Percentiles rank a stretch among this genome's conserved stretches.
phyloP scores from a whole-genome alignment of 53 echinoderm and acorn worm species.

The Apostichopus leukothele region DNA sequence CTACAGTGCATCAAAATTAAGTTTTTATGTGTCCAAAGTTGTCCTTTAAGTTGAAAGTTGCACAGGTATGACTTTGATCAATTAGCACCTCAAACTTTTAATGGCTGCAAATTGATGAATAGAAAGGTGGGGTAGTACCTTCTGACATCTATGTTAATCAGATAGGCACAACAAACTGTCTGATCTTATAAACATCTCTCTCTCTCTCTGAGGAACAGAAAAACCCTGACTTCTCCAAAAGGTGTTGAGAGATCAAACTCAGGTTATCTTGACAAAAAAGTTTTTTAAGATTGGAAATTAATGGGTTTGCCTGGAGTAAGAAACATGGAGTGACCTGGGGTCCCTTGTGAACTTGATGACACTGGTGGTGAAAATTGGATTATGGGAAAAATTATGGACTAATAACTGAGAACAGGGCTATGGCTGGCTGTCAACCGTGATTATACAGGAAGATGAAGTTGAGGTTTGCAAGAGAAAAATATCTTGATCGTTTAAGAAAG shows the following conservation, averaged over 20 bases:
- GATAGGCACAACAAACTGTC: constrained; percentile 18
- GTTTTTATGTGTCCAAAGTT: too few species aligned
- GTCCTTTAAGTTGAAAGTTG: neutral
- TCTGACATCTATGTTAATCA: neutral
- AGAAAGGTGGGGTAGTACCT: neutral
- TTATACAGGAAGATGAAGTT: too few species aligned
- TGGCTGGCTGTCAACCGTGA: neutral
- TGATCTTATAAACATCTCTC: constrained; percentile 5
- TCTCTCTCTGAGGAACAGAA: neutral
- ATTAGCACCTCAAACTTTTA: constrained; percentile 25
- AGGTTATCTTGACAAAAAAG: neutral
- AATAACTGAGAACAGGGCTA: neutral
- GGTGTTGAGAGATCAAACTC: constrained; percentile 37
- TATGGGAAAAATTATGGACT: constrained; percentile 1
- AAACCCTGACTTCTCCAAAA: neutral
- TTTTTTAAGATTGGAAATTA: constrained; percentile 15
- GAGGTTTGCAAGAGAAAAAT: too few species aligned
- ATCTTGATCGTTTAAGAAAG: too few species aligned
- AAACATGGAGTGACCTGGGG: neutral
- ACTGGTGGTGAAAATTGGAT: constrained; percentile 11
- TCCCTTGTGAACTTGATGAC: constrained; percentile 1
- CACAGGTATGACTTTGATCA: neutral
- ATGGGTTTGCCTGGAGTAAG: neutral
- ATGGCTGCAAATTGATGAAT: neutral
- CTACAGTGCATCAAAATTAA: too few species aligned